These are phyloP conservation scores for Drosophila rhopaloa DNA, from an alignment of 1,140 invertebrate genomes.

Conservation along the genomic window DNA sequence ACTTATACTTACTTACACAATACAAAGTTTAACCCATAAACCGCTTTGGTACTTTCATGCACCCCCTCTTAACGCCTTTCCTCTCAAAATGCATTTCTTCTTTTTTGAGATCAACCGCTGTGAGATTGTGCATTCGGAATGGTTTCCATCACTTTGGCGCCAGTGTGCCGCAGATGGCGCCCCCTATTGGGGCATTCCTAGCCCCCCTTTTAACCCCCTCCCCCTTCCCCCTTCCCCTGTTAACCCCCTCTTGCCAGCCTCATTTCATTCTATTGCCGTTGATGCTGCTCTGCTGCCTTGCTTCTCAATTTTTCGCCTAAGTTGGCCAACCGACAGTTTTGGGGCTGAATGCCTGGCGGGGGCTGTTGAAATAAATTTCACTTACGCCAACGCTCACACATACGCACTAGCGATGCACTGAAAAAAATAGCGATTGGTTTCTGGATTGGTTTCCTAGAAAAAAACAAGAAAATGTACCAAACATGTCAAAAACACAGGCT, in stretches of 20 bases:
- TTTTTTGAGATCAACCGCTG: conserved; percentile 29
- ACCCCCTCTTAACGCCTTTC: neutral
- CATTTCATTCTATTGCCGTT: conserved; percentile 39
- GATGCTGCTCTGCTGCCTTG: conserved; percentile 18
- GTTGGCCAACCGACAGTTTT: conserved; percentile 73
- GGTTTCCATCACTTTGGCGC: conserved; percentile 44
- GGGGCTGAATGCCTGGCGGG: conserved; percentile 64
- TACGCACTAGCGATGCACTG: conserved; percentile 2
- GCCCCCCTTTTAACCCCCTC: conserved; percentile 8
- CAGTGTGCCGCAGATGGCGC: conserved; percentile 42
- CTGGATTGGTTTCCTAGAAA: no score
- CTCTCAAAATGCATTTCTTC: neutral
- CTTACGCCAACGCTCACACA: conserved; percentile 63
- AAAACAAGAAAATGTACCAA: no score
- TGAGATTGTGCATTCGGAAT: conserved; percentile 40
- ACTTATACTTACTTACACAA: neutral
- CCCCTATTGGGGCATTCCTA: conserved; percentile 17
- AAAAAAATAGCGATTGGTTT: neutral
- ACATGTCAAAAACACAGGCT: no score
- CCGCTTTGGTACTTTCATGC: conserved; percentile 5
- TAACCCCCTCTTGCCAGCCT: conserved; percentile 5
- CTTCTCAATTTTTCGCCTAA: conserved; percentile 53
- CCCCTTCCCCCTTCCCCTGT: neutral
- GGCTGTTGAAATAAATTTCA: conserved; percentile 79
- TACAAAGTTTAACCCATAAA: conserved; percentile 21